Conservation (phyloP, 2,113 vertebrate species). For the Oreamnos americanus region DNA sequence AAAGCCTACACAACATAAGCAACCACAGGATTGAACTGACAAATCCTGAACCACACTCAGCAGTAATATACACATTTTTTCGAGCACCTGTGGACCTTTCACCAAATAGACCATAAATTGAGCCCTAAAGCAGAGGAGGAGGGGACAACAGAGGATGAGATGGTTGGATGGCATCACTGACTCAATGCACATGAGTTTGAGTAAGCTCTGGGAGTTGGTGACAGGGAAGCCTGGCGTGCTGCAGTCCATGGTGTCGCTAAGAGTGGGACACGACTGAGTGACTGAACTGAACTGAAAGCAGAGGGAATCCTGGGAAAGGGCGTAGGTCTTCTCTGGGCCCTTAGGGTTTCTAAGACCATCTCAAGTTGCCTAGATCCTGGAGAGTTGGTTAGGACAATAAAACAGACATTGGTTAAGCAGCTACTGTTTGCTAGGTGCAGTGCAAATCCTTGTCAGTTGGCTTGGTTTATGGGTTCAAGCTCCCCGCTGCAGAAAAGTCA, state of each 20-base stretch:
- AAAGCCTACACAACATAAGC: neutral
- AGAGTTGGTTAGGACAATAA: too few relatives aligned
- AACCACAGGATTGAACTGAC: neutral
- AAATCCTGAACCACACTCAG: too few relatives aligned
- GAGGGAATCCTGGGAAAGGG: neutral
- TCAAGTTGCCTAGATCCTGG: neutral
- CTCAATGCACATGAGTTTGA: neutral
- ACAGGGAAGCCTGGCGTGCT: neutral
- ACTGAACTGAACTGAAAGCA: neutral
- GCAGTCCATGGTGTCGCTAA: neutral
- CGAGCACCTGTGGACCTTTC: accelerated
- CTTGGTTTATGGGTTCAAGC: neutral
- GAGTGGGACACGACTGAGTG: neutral
- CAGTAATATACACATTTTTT: neutral
- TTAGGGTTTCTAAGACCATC: neutral
- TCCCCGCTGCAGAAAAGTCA: neutral
- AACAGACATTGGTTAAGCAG: neutral
- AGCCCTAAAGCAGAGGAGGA: neutral
- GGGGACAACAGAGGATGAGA: neutral
- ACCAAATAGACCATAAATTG: neutral
- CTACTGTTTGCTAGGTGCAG: neutral
- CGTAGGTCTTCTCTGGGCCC: accelerated
- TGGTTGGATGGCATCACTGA: neutral
- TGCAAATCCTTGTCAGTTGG: neutral
- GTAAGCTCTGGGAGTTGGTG: neutral